These are phyloP conservation scores for Eupeodes luniger DNA, from an alignment of 2,888 invertebrate genomes.

Conservation along the genomic window DNA sequence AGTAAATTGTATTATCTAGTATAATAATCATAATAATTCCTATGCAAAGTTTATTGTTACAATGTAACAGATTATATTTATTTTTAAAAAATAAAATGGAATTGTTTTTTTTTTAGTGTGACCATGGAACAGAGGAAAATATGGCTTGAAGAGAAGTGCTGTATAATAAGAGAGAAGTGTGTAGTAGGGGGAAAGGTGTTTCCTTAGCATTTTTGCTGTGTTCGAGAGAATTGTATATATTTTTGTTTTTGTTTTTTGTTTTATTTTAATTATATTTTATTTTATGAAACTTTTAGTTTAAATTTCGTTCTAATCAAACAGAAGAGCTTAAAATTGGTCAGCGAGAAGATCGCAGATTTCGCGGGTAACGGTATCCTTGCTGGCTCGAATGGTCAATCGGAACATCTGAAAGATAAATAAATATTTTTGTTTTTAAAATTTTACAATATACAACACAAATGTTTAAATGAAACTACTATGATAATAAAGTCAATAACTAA, in stretches of 20 bases:
- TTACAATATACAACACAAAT: neutral
- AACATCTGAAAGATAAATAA: slow-evolving; percentile 92
- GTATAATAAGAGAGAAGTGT: slow-evolving; percentile 64
- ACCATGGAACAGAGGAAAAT: slow-evolving; percentile 65
- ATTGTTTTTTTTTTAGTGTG: slow-evolving; percentile 30
- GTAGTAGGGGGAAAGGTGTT: slow-evolving; percentile 46
- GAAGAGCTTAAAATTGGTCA: slow-evolving; percentile 93
- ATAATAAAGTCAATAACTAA: neutral
- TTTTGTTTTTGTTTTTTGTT: slow-evolving; percentile 19
- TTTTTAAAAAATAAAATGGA: slow-evolving; percentile 37
- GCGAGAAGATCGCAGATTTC: slow-evolving; percentile 96
- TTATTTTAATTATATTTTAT: slow-evolving; percentile 18
- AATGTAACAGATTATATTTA: slow-evolving; percentile 46
- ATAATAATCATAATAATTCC: slow-evolving; percentile 69
- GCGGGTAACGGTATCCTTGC: slow-evolving; percentile 97
- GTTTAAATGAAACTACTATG: too few relatives aligned
- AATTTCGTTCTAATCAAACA: slow-evolving; percentile 42
- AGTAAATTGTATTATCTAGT: slow-evolving; percentile 65
- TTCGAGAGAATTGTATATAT: slow-evolving; percentile 56
- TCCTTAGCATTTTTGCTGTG: slow-evolving; percentile 58
- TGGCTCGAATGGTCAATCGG: slow-evolving; percentile 98
- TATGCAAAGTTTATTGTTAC: slow-evolving; percentile 65
- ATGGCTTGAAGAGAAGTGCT: slow-evolving; percentile 67
- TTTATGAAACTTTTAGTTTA: slow-evolving; percentile 41
- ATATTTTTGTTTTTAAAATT: neutral